Evolutionary conservation across 2,797 vertebrate species (phyloP), one percentile per base, ranked within the genome.

Genomic region (Sebastes flavidus): DNA sequence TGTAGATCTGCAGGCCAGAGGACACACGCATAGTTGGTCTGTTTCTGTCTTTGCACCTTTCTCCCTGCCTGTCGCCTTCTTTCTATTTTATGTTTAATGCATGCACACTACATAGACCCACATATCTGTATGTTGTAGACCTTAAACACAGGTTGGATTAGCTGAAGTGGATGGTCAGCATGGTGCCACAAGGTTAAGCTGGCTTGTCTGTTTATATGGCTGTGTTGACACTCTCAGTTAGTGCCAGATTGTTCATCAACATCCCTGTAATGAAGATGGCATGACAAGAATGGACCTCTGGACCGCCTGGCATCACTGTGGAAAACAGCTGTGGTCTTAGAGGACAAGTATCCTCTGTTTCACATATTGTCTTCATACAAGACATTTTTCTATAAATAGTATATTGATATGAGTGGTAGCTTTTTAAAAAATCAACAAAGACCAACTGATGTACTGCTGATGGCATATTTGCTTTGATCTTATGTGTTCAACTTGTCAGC

Each of bases 191-290:
- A 73, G 79, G 84, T 88, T 83, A 85, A 76, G 54, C 68, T 67
- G 81, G 58, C 63, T 27, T 60, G 65, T 79, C 55, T 75, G 87
- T 83, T 84, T 83, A 65, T 75, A 72, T 52, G 74, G 49, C 59
- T 55, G 78, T 71, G 71, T 90, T 90, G 82, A 92, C 87, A 88
- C 71, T 58, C 70, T 85, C 32, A 14, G 66, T 91, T 88, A 85
- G 82, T 65, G 74, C 86, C 68, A 69, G 49, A 86, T 81, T 84
- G 87, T 80, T 90, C 78, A 80, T 84, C 77, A 74, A 25, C 77
- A 30, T 90, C 75, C 52, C 65, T 72, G 61, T 80, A 81, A 85
- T 88, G 78, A 89, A 82, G 75, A 84, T 66, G 80, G 91, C 63
- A 88, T 80, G 81, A 89, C 74, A 88, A 55, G 66, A 82, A 90